Evolutionary conservation across 2,888 invertebrate genomes (phyloP).

Genomic region (Rotaria socialis): DNA sequence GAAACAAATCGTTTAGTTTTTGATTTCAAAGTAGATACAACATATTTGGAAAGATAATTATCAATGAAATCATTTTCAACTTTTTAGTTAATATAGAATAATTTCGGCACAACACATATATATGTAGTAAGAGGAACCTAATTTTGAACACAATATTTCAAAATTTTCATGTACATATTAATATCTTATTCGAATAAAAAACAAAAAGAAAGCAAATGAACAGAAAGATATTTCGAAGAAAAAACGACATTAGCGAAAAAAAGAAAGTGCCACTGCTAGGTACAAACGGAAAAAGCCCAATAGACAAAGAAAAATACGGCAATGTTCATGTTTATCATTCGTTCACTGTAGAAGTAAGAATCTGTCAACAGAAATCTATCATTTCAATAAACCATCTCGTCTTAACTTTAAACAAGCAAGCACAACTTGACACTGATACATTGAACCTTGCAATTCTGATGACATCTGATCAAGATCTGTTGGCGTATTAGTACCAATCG

Average conservation of each 20-base stretch:
- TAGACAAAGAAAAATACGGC: not conserved
- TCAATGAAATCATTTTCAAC: no score
- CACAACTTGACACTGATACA: conserved; percentile 30
- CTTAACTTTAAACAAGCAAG: conserved; percentile 27
- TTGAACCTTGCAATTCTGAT: conserved; percentile 1
- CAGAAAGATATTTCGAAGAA: not conserved
- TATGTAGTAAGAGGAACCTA: no score
- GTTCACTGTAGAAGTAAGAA: not conserved
- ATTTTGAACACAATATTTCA: no score
- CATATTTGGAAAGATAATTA: no score
- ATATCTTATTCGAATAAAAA: conserved; percentile 7
- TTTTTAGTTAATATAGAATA: no score
- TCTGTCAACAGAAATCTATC: not conserved
- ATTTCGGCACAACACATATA: no score
- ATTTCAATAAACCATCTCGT: not conserved
- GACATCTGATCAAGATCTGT: conserved; percentile 31
- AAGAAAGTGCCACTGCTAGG: not conserved
- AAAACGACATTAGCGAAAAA: not conserved
- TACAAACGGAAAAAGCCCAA: not conserved
- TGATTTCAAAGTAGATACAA: no score
- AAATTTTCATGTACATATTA: not conserved
- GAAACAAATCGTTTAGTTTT: no score
- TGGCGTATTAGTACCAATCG: not conserved
- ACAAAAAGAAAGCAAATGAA: no score
- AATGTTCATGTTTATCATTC: not conserved